Conservation (phyloP, 2,888 invertebrate species). For the Drosophila anomalipes region DNA sequence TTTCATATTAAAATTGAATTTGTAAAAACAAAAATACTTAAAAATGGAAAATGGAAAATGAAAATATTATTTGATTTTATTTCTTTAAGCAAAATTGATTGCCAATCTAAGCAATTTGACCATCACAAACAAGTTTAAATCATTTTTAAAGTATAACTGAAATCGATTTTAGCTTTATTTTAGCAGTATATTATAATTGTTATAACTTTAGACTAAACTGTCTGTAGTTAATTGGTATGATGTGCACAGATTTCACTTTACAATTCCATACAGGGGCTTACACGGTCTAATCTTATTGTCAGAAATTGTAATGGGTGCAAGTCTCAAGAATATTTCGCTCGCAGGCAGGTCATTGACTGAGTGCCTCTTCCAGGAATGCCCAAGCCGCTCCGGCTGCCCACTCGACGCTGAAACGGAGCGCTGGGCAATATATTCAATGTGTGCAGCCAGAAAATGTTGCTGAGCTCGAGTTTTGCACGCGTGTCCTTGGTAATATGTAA, state of each 20-base stretch:
- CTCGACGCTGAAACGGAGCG: not conserved
- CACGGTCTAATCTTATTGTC: not conserved
- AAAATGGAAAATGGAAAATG: not conserved
- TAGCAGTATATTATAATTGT: not conserved
- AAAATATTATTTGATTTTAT: not conserved
- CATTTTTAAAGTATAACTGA: not conserved
- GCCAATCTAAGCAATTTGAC: not conserved
- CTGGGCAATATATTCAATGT: slow-evolving; percentile 28
- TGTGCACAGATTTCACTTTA: not conserved
- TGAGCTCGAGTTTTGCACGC: slow-evolving; percentile 5
- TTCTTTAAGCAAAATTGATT: slow-evolving; percentile 1
- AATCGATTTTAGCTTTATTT: too few relatives aligned
- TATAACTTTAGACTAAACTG: not conserved
- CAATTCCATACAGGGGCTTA: not conserved
- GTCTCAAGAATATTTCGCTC: not conserved
- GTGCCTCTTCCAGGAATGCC: slow-evolving; percentile 19
- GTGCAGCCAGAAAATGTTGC: slow-evolving; percentile 44
- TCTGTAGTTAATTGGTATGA: not conserved
- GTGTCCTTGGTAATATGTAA: slow-evolving; percentile 63
- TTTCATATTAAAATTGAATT: slow-evolving; percentile 3
- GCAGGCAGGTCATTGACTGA: slow-evolving; percentile 40
- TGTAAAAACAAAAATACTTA: not conserved
- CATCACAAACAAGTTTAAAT: not conserved
- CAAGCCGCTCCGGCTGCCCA: not conserved
- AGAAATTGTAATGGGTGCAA: not conserved